Base-by-base conservation (phyloP, 2,797 vertebrate genomes). In the Rhinoraja longicauda region DNA sequence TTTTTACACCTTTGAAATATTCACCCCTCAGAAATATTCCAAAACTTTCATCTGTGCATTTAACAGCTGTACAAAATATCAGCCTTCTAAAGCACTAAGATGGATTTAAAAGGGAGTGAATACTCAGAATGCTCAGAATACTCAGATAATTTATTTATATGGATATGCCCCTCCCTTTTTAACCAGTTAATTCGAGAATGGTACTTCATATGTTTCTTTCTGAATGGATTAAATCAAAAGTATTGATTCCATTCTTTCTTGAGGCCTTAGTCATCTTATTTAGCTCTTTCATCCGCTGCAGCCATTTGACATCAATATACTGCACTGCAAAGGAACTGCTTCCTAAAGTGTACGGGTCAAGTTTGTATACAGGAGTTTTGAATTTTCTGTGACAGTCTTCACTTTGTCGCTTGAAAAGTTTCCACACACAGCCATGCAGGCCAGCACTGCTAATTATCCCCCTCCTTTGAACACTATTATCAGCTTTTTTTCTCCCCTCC, bases 331-430 rank as follows among this genome's bases (percentile, higher is more conserved):
- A 97, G 95, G 95, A 97, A 97, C 96, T 95, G 96, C 96, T 96
- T 96, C 96, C 96, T 93, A 95, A 96, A 96, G 97, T 97, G 97
- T 96, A 94, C 95, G 97, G 98, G 98, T 99, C 98, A 99, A 99
- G 98, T 99, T 99, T 99, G 98, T 98, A 97, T 99, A 98, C 98
- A 98, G 98, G 97, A 98, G 97, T 88, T 98, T 98, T 98, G 98
- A 98, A 98, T 99, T 98, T 98, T 97, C 96, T 96, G 96, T 96
- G 96, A 96, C 96, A 96, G 95, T 97, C 95, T 94, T 97, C 96
- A 97, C 97, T 98, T 88, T 96, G 96, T 94, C 17, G 94, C 94
- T 96, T 97, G 95, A 97, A 97, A 98, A 98, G 98, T 99, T 99
- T 99, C 98, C 98, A 98, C 98, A 99, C 98, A 99, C 97, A 95